Evolutionary conservation across 2,113 vertebrate species (phyloP), one percentile per base, ranked within the genome.

Genomic region (Lophochroa leadbeateri): DNA sequence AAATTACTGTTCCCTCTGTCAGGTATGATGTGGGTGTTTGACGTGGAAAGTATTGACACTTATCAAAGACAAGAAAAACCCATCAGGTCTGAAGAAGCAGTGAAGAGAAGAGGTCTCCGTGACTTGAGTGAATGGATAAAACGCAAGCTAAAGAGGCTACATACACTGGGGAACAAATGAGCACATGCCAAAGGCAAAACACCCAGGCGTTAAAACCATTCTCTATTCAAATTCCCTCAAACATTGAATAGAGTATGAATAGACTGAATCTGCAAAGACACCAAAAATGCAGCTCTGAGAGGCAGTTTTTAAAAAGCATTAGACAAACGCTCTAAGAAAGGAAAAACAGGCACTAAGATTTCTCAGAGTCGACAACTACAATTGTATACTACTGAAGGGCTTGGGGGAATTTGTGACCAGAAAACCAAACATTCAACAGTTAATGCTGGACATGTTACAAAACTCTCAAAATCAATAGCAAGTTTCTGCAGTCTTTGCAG

Each of bases 401-500:
- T 57, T 60, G 60, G 69, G 83, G 61, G 50, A 74, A 77, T 85
- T 52, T 90, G 69, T 94, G 61, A 87, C 49, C 47, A 75, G 88
- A 75, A 94, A 96, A 90, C 33, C 46, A 94, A 96, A 91, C 0
- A 0, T 76, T 94, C 72, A 94, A 43, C 39, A 88, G 86, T 91
- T 93, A 94, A 92, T 2, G 7, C 33, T 80, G 79, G 57, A 46
- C 52, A n/a, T 37, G 35, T 93, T 96, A 95, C 84, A 93, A 91
- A 93, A 82, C 74, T 92, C 88, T 81, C 68, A 78, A 90, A 95
- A 97, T 92, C 94, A 96, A 94, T 46, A 90, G 16, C n/a, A 79
- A 84, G 86, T 64, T 96, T 94, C 82, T 92, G 82, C 87, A 95
- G 89, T 77, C 70, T 67, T 85, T 6, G 3, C 25, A 0, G 1